Percentiles rank a stretch among this genome's conserved stretches.
phyloP scores from a whole-genome alignment of 2,888 invertebrate genomes.

The Cantharis flavilabris region DNA sequence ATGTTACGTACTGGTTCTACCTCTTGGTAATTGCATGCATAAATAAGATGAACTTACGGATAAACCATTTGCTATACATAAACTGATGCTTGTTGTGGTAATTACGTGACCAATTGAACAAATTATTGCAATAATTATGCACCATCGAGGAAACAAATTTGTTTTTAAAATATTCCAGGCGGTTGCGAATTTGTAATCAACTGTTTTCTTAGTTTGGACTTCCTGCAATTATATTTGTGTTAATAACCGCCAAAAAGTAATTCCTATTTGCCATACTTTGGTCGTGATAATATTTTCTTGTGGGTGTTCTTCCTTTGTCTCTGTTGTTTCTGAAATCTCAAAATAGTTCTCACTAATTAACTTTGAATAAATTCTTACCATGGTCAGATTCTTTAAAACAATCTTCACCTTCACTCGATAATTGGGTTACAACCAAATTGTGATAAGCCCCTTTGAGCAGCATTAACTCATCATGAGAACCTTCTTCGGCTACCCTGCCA shows the following conservation, averaged over 20 bases:
- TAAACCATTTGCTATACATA: too few species aligned
- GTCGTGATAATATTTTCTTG: neutral
- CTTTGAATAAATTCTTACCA: neutral
- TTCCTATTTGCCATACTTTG: neutral
- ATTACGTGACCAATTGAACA: neutral
- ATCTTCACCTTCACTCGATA: neutral
- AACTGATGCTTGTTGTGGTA: too few species aligned
- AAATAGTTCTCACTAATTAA: too few species aligned
- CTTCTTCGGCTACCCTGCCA: conserved; percentile 71
- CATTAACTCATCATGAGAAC: conserved; percentile 71
- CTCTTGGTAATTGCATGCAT: too few species aligned
- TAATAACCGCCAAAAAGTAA: neutral
- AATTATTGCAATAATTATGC: neutral
- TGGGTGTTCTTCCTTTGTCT: neutral
- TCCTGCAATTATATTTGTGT: neutral
- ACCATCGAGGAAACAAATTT: neutral
- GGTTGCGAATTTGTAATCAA: neutral
- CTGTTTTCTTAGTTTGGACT: neutral
- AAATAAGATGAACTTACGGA: too few species aligned
- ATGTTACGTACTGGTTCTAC: too few species aligned
- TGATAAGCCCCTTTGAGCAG: conserved; percentile 67
- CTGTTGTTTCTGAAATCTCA: neutral
- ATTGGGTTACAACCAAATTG: conserved; percentile 57
- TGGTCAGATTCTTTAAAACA: neutral
- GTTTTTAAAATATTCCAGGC: neutral